These are phyloP conservation scores for Enteromius thamalakanensis DNA, from an alignment of 2,797 vertebrate genomes.

Conservation along the genomic window DNA sequence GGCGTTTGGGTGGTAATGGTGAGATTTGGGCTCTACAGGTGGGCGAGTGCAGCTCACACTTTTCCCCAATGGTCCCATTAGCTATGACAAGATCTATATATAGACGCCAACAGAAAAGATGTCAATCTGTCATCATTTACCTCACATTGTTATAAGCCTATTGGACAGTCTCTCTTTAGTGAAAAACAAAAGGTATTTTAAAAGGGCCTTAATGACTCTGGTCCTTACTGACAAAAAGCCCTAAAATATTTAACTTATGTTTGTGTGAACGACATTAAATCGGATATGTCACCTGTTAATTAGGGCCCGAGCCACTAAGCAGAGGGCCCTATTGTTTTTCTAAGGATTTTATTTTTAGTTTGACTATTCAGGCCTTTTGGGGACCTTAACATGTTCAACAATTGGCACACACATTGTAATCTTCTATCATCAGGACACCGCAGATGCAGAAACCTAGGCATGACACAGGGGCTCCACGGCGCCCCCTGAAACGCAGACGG, in stretches of 20 bases:
- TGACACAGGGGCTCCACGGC: too few species aligned
- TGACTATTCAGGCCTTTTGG: too few species aligned
- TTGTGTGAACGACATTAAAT: background rate
- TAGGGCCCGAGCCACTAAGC: too few species aligned
- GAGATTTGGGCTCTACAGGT: conserved; percentile 2
- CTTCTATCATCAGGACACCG: too few species aligned
- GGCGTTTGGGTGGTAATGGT: background rate
- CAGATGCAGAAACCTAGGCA: too few species aligned
- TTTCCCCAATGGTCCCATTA: background rate
- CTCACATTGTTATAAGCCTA: background rate
- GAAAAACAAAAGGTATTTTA: background rate
- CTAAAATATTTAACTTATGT: background rate
- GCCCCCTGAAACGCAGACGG: too few species aligned
- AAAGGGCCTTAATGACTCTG: background rate
- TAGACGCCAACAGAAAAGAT: background rate
- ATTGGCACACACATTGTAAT: too few species aligned
- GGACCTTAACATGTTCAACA: too few species aligned
- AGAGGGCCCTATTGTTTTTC: too few species aligned
- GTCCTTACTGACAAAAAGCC: background rate
- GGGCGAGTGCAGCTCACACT: background rate
- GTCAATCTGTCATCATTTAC: background rate
- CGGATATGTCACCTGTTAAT: too few species aligned
- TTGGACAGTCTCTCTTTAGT: background rate
- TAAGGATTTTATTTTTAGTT: too few species aligned
- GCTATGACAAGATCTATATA: background rate